Conservation (phyloP, 2,888 invertebrate species). For the Pseudanteris insignis region DNA sequence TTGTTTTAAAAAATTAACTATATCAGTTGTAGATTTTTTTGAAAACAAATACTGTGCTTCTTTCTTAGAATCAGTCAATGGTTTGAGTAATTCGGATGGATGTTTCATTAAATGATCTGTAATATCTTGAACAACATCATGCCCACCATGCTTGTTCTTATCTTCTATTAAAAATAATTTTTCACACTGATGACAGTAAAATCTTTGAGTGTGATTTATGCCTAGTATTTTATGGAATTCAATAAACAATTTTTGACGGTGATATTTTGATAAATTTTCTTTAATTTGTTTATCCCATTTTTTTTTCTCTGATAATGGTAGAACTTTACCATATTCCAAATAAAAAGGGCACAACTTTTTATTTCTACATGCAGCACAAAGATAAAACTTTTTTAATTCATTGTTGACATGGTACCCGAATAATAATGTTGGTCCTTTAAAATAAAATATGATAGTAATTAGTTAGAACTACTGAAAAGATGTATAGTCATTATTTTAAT, state of each 20-base stretch:
- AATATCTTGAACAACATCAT: constrained; percentile 69
- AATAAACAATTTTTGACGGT: constrained; percentile 69
- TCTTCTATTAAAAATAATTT: constrained; percentile 67
- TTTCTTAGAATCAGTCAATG: constrained; percentile 78
- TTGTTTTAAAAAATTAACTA: constrained; percentile 72
- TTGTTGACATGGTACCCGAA: constrained; percentile 69
- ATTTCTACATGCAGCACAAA: constrained; percentile 86
- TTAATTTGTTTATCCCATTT: constrained; percentile 69
- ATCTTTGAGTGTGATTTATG: constrained; percentile 57
- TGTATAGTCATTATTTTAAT: too few species aligned
- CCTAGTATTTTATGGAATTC: constrained; percentile 68
- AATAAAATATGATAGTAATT: neutral
- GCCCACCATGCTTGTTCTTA: constrained; percentile 69
- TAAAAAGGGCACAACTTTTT: constrained; percentile 80
- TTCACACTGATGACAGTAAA: constrained; percentile 75
- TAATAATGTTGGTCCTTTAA: constrained; percentile 73
- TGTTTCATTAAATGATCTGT: constrained; percentile 71
- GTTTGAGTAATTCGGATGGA: constrained; percentile 76
- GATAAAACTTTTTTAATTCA: constrained; percentile 74
- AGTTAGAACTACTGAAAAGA: neutral
- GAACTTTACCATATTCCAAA: constrained; percentile 69
- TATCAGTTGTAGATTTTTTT: constrained; percentile 72
- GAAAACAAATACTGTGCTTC: constrained; percentile 92
- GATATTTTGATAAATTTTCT: constrained; percentile 67
- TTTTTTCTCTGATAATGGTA: constrained; percentile 60